Conservation (phyloP, 1,140 invertebrate species). For the Melanaphis sacchari region DNA sequence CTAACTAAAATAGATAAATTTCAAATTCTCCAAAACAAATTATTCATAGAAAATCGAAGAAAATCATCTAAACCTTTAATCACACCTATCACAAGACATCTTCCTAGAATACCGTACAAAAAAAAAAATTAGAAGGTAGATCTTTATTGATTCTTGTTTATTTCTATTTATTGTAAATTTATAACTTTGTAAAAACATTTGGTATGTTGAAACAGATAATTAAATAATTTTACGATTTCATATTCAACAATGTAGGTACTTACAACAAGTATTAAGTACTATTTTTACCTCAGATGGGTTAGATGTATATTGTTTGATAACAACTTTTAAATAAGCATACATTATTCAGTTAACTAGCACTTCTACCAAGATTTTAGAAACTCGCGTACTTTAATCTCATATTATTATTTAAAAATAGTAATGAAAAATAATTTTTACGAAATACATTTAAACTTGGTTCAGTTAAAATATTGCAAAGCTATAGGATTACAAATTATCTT, state of each 20-base stretch:
- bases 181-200: not conserved
- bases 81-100: too few species aligned
- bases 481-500: not conserved
- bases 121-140: not conserved
- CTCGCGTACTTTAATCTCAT: not conserved
- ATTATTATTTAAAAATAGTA: not conserved
- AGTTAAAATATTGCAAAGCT: not conserved
- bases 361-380: not conserved
- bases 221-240: too few species aligned
- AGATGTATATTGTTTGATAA: too few species aligned
- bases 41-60: not conserved
- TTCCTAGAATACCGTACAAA: not conserved
- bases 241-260: too few species aligned
- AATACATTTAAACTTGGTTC: not conserved
- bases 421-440: not conserved
- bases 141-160: not conserved
- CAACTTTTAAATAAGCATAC: too few species aligned
- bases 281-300: too few species aligned
- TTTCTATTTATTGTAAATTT: too few species aligned
- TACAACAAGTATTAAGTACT: too few species aligned
- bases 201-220: not conserved
- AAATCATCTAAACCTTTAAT: not conserved
- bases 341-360: not conserved
- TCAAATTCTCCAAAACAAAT: too few species aligned
- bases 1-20: too few species aligned